phyloP scores from a whole-genome alignment of 53 echinoderm and acorn worm genomes.

The Henricia sp. region DNA sequence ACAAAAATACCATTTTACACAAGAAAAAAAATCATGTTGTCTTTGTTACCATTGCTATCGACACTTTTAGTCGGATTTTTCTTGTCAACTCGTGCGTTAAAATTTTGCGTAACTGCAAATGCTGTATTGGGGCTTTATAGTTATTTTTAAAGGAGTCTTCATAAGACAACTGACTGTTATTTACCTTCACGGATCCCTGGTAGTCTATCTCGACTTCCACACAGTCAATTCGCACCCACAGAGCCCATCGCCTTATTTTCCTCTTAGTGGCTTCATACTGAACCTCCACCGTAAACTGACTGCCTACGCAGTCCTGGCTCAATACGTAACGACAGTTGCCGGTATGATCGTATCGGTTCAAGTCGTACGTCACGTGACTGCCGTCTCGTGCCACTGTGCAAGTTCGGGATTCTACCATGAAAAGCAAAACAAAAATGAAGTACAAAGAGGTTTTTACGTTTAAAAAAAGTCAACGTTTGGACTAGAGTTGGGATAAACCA shows the following conservation, averaged over 20 bases:
- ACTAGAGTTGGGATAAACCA: no score
- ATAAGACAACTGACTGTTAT: no score
- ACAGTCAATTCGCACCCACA: constrained; percentile 58
- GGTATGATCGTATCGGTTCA: constrained; percentile 29
- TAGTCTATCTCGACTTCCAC: constrained; percentile 61
- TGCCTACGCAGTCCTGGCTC: constrained; percentile 68
- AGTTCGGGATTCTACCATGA: constrained; percentile 50
- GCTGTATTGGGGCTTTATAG: no score
- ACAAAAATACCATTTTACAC: no score
- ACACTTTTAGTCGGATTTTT: no score
- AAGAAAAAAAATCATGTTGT: no score
- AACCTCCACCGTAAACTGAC: constrained; percentile 68
- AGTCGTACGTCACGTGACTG: constrained; percentile 60
- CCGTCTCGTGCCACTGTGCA: constrained; percentile 48
- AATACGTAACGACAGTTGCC: constrained; percentile 79
- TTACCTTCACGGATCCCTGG: constrained; percentile 52
- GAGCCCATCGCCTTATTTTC: constrained; percentile 11
- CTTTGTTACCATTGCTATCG: no score
- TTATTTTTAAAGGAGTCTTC: no score
- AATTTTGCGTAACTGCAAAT: no score
- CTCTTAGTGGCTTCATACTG: constrained; percentile 60
- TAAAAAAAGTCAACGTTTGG: no score
- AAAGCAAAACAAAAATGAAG: constrained; percentile 2
- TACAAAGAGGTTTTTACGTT: no score
- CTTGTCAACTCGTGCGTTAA: no score